phyloP scores from a whole-genome alignment of 1,140 invertebrate genomes.

The Mylabris phalerata region DNA sequence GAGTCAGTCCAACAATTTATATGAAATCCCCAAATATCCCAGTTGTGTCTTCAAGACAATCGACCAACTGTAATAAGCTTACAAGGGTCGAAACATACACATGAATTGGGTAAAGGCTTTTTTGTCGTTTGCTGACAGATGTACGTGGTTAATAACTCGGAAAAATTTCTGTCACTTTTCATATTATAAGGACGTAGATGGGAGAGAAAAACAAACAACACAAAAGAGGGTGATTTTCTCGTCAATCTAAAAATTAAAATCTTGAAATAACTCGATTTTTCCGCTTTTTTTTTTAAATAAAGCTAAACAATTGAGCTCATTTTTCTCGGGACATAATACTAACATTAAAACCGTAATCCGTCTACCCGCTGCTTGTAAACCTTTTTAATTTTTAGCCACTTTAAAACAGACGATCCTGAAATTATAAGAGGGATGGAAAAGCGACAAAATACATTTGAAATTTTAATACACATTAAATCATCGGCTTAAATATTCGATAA shows the following conservation, averaged over 20 bases:
- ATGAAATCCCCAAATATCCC: conserved; percentile 1
- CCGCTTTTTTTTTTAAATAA: conserved; percentile 2
- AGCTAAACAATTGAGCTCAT: conserved; percentile 10
- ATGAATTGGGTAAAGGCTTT: conserved; percentile 25
- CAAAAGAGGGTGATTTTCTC: conserved; percentile 20
- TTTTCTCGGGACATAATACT: conserved; percentile 6
- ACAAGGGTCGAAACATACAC: conserved; percentile 34
- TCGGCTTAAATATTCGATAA: too few relatives aligned
- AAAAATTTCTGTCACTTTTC: conserved; percentile 37
- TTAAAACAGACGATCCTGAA: too few relatives aligned
- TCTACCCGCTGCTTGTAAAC: neutral
- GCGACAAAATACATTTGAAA: too few relatives aligned
- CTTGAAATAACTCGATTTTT: neutral
- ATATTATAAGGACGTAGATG: conserved; percentile 10
- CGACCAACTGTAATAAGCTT: conserved; percentile 31
- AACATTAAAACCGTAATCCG: conserved; percentile 3
- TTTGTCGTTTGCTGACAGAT: conserved; percentile 30
- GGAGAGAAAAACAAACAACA: conserved; percentile 9
- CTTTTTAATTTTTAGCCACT: conserved; percentile 2
- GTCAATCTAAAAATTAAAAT: conserved; percentile 21
- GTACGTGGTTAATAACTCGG: conserved; percentile 37
- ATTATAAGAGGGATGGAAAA: too few relatives aligned
- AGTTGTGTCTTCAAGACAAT: conserved; percentile 2
- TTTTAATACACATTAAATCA: too few relatives aligned
- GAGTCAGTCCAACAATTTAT: conserved; percentile 10